Base-by-base conservation (phyloP, 2,888 invertebrate genomes). In the Pseudanteris insignis region DNA sequence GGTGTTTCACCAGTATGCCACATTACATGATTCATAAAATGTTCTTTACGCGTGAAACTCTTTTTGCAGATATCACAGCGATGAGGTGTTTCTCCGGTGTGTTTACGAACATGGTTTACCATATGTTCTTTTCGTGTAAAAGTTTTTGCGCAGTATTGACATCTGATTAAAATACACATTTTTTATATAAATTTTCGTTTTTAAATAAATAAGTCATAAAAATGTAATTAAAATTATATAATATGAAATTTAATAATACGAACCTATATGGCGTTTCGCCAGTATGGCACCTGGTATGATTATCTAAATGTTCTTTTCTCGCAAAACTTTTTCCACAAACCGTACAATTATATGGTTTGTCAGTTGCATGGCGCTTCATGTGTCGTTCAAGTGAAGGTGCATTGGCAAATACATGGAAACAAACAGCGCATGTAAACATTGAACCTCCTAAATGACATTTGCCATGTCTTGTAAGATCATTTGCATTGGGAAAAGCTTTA, bases 271-370 rank as follows among this genome's bases (percentile, higher is more conserved):
- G 91, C 14, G 91, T 91, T 81, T 91, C 91, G 40, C 91, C 91
- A 38, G 91, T 91, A 77, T 89, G 92, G 81, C 91, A 89, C 60
- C 90, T 84, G 2, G 90, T 88, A 72, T 92, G 92, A 80, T 91
- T 92, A 81, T 91, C 91, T 65, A 92, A 84, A 78, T 93, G 92
- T 76, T 92, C 92, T 78, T 92, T 92, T 48, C 92, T 85, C 7
- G 91, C 91, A 81, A 93, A 93, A 14, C 90, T 89, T 80, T 92
- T 92, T 67, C 90, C 91, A 81, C 92, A 93, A 72, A 90, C 89
- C 11, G 89, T 88, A 81, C 92, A 92, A 60, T 89, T 89, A 75
- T 91, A 92, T 2, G 91, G 92, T 77, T 91, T 92, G 78, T 92
- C 92, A 57, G 90, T 90, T 2, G 90, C 86, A 76, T 92, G 86